Evolutionary conservation across 2,113 vertebrate species (phyloP).

Genomic region (Riparia riparia): DNA sequence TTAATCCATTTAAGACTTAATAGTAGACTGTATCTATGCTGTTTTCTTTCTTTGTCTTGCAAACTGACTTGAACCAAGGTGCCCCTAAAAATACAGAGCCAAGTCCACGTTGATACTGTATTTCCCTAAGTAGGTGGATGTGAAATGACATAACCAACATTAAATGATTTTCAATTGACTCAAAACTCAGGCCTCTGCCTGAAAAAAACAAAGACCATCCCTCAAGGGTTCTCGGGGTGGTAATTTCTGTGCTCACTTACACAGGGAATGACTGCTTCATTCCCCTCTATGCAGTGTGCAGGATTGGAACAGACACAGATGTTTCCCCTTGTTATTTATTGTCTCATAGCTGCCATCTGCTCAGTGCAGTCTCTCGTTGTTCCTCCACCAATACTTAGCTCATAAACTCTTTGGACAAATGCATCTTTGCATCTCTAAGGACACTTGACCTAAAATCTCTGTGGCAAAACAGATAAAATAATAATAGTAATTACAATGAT

Average conservation of each 20-base stretch:
- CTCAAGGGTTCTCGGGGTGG: not conserved
- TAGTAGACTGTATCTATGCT: not conserved
- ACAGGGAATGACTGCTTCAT: not conserved
- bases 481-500: not conserved
- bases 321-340: slow-evolving; percentile 27
- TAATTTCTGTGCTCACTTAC: not conserved
- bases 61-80: not conserved
- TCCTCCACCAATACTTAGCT: not conserved
- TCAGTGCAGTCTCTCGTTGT: not conserved
- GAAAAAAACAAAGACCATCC: not conserved
- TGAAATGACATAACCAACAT: not conserved
- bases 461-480: not conserved
- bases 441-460: not conserved
- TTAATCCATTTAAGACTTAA: not conserved
- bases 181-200: not conserved
- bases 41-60: not conserved
- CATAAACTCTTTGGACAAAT: not conserved
- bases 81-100: not conserved
- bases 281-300: not conserved
- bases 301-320: slow-evolving; percentile 38
- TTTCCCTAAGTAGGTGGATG: accelerated
- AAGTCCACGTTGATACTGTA: not conserved
- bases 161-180: not conserved
- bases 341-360: slow-evolving; percentile 20
- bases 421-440: not conserved